Percentiles rank a stretch among this genome's conserved stretches.
Conservation (phyloP, 2,888 invertebrate species). For the Carterocephalus palaemon region DNA sequence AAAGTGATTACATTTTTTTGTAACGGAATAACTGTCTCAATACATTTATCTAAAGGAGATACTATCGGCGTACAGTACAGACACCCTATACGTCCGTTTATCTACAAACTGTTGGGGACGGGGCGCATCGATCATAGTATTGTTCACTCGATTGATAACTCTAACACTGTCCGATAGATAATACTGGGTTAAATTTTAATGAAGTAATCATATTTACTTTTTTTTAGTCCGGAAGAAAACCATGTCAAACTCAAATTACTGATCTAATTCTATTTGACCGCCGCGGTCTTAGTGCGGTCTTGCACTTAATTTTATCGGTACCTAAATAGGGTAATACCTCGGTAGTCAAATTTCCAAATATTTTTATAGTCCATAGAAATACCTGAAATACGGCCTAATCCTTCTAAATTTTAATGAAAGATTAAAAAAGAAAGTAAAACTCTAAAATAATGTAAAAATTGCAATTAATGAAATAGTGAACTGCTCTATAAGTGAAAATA, state of each 20-base stretch:
- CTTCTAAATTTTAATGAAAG: no score
- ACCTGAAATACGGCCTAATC: no score
- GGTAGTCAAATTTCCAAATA: no score
- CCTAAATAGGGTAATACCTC: no score
- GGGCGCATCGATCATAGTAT: conserved; percentile 70
- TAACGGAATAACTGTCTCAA: conserved; percentile 16
- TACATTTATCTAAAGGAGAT: conserved; percentile 14
- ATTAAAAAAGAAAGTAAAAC: no score
- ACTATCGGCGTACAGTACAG: conserved; percentile 13
- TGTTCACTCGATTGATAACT: conserved; percentile 63
- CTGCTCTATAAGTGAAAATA: conserved; percentile 7
- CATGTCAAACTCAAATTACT: no score
- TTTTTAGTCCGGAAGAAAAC: neutral
- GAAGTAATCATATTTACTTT: conserved; percentile 21
- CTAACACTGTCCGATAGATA: conserved; percentile 51
- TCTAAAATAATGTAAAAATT: no score
- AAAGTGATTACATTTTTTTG: conserved; percentile 2
- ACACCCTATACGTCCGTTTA: conserved; percentile 28
- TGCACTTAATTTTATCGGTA: no score
- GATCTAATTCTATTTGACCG: no score
- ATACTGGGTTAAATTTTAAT: conserved; percentile 36
- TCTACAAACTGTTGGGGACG: conserved; percentile 31
- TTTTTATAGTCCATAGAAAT: no score
- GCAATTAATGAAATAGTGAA: neutral
- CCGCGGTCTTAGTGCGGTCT: no score